Percentiles rank a stretch among this genome's conserved stretches.
Evolutionary conservation across 2,113 vertebrate genomes (phyloP).

Genomic region (Zingel zingel): DNA sequence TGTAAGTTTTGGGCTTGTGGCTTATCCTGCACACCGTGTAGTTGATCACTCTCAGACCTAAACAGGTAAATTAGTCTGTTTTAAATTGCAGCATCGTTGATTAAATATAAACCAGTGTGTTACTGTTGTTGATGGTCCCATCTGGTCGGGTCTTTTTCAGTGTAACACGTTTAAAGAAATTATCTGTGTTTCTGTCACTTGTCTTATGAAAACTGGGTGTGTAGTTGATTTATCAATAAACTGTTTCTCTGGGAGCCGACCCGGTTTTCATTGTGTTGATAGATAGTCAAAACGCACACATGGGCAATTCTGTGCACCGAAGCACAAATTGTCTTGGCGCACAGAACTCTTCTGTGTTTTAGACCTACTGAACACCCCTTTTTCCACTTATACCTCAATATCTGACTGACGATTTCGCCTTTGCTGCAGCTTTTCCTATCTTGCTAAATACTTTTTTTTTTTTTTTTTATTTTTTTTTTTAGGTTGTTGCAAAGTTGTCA

Average conservation of each 20-base stretch:
- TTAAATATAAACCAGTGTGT: too few species aligned
- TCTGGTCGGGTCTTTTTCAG: neutral
- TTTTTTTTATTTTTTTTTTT: constrained; percentile 34
- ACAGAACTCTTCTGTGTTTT: neutral
- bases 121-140: too few species aligned
- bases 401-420: neutral
- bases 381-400: neutral
- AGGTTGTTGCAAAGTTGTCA: constrained; percentile 38
- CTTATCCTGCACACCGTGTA: too few species aligned
- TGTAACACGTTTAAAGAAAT: neutral
- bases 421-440: neutral
- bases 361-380: neutral
- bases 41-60: neutral
- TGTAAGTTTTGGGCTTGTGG: neutral
- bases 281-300: neutral
- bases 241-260: neutral
- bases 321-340: neutral
- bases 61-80: neutral
- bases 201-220: neutral
- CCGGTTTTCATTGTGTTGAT: neutral
- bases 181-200: neutral
- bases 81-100: too few species aligned
- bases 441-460: constrained; percentile 13
- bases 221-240: neutral
- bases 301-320: neutral